These are phyloP conservation scores for Venustaconcha ellipsiformis DNA, from an alignment of 1,140 invertebrate genomes.

Conservation along the genomic window DNA sequence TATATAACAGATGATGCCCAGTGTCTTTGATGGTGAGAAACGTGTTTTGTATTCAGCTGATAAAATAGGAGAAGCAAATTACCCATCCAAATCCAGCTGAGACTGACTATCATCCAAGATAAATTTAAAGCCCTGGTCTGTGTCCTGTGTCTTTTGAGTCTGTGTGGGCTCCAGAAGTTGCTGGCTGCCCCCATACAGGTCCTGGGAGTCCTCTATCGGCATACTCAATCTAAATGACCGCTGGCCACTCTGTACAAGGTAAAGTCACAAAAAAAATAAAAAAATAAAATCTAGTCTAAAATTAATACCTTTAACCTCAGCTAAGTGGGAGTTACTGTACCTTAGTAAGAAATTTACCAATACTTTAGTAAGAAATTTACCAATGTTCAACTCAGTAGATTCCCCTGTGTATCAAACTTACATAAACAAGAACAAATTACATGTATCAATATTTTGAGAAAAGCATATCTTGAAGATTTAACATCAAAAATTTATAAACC, in stretches of 20 bases:
- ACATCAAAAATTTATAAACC: no score
- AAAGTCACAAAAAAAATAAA: neutral
- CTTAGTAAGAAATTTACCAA: no score
- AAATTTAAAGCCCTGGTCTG: constrained; percentile 37
- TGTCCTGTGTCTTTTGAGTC: constrained; percentile 2
- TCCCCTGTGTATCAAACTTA: neutral
- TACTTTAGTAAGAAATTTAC: neutral
- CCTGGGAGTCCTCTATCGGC: constrained; percentile 61
- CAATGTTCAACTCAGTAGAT: neutral
- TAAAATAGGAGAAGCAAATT: constrained; percentile 18
- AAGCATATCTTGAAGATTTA: no score
- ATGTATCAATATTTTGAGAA: no score
- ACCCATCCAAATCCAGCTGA: constrained; percentile 67
- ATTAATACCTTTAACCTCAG: neutral
- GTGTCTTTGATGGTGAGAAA: neutral
- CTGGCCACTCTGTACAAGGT: constrained; percentile 20
- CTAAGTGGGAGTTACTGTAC: neutral
- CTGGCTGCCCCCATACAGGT: constrained; percentile 43
- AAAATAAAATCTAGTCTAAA: neutral
- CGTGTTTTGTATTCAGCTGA: no score
- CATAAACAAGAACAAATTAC: neutral
- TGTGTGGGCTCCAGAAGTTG: constrained; percentile 8
- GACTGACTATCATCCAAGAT: constrained; percentile 54
- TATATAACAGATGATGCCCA: neutral
- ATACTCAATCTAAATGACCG: constrained; percentile 13